Evolutionary conservation across 2,888 invertebrate species (phyloP).

Genomic region (Ochropacha duplaris): DNA sequence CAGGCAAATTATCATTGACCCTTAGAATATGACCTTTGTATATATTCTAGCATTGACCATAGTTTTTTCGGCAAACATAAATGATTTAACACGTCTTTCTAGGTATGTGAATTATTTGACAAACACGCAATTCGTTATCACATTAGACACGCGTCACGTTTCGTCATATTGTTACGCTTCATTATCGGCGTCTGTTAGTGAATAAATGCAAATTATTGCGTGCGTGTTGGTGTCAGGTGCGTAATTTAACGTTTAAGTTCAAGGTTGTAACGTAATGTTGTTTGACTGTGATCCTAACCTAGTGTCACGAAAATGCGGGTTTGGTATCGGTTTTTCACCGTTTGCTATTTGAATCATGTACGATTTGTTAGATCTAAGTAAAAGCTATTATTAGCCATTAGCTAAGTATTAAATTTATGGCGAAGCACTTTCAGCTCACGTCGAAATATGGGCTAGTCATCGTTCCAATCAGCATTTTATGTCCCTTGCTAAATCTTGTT

Average conservation of each 20-base stretch:
- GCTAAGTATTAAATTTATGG: no score
- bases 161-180: slow-evolving; percentile 11
- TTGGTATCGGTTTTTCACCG: not conserved
- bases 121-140: slow-evolving; percentile 14
- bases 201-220: slow-evolving; percentile 17
- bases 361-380: not conserved
- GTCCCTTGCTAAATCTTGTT: no score
- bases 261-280: not conserved
- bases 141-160: slow-evolving; percentile 10
- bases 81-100: not conserved
- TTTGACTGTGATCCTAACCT: not conserved
- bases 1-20: no score
- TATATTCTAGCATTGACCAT: not conserved
- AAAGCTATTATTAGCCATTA: not conserved
- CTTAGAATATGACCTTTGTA: no score
- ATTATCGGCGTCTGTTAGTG: slow-evolving; percentile 9
- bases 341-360: not conserved
- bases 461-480: no score
- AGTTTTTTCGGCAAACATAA: not conserved
- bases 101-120: slow-evolving; percentile 1
- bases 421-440: no score
- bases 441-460: no score
- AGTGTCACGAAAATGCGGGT: not conserved
- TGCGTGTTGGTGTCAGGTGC: not conserved
- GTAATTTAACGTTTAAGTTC: slow-evolving; percentile 6